Percentiles rank a stretch among this genome's conserved stretches.
Evolutionary conservation across 1,140 invertebrate species (phyloP).

Genomic region (Maniola jurtina): DNA sequence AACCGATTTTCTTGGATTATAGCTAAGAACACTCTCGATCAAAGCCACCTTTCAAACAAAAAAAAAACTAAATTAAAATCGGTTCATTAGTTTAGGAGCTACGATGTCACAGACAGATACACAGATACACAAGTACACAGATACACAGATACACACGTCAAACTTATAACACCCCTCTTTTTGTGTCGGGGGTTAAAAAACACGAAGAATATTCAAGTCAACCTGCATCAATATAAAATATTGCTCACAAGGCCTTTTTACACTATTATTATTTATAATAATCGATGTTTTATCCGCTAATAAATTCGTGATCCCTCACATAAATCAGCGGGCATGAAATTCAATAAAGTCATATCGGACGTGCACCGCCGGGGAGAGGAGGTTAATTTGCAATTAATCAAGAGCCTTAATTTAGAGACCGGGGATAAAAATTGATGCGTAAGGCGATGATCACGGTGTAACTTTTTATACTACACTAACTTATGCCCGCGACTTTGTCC

Average conservation of each 20-base stretch:
- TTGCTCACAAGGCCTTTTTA: constrained; percentile 10
- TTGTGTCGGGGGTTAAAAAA: too few relatives aligned
- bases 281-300: constrained; percentile 49
- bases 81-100: too few relatives aligned
- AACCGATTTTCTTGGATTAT: too few relatives aligned
- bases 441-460: constrained; percentile 34
- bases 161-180: too few relatives aligned
- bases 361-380: constrained; percentile 53
- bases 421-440: constrained; percentile 58
- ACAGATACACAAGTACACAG: too few relatives aligned
- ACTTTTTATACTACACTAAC: background rate
- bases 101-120: too few relatives aligned
- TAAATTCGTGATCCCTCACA: constrained; percentile 63
- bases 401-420: constrained; percentile 65
- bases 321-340: constrained; percentile 71
- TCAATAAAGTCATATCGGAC: constrained; percentile 75
- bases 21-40: too few relatives aligned
- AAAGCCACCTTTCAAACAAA: too few relatives aligned
- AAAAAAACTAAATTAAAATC: too few relatives aligned
- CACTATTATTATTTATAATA: constrained; percentile 26
- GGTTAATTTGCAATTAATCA: constrained; percentile 78
- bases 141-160: too few relatives aligned
- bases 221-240: constrained; percentile 1
- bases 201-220: background rate
- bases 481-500: too few relatives aligned